Base-by-base conservation (phyloP, 2,797 vertebrate genomes). In the Varecia variegata region DNA sequence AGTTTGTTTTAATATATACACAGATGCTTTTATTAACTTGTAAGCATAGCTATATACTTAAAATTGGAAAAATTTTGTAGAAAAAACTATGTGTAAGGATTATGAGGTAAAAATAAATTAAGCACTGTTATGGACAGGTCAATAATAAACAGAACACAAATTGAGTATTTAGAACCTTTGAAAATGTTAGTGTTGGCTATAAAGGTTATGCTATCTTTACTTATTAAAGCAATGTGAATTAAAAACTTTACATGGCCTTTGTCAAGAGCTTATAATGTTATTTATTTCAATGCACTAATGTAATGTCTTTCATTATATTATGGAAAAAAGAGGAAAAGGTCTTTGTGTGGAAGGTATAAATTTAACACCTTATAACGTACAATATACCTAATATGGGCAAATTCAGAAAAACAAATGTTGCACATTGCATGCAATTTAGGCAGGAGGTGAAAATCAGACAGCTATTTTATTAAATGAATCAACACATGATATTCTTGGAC, bases 201-300 rank as follows among this genome's bases (percentile, higher is more conserved):
- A 90, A 98, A 95, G 47, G 38, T 15, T 65, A 90, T 91, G 70
- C 93, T 18, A 92, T 97, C 92, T 97, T 98, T 93, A 93, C 93
- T 96, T 98, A 62, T 62, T 86, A 94, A 96, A 95, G 94, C 70
- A 97, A 84, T 32, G 45, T 89, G 89, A 97, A 97, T 97, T 95
- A 93, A 88, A 97, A 97, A 67, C 67, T 96, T 62, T 93, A 92
- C 62, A 93, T 93, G 18, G 73, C 65, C 83, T 93, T 93, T 96
- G 65, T 97, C 65, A 94, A 90, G 95, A 97, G 45, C 84, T 89
- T 89, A 52, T 35, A 38, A 23, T 35, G 14, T 50, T 85, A 7
- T 88, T 85, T 96, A 13, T 90, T 88, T 97, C 5, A 65, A 0
- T 43, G 6, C 40, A 43, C 8, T 35, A 38, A 80, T 92, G 32